Conservation (phyloP, 2,113 vertebrate species). For the Cottus gobio region DNA sequence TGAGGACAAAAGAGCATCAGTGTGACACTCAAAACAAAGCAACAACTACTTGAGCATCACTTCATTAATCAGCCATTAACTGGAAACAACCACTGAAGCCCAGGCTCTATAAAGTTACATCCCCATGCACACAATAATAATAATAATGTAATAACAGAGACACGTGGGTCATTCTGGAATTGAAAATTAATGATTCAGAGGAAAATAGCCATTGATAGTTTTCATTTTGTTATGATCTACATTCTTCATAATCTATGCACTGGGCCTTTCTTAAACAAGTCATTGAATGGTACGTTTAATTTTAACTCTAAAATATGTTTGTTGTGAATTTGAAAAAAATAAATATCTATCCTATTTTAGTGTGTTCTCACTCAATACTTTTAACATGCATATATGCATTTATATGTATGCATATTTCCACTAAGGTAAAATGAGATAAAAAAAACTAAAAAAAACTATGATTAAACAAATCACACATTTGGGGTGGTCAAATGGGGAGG, state of each 20-base stretch:
- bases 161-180: not conserved
- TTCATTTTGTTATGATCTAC: not conserved
- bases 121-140: not conserved
- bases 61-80: not conserved
- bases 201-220: not conserved
- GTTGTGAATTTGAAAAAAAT: not conserved
- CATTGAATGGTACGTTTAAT: not conserved
- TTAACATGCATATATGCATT: not conserved
- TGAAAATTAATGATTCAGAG: not conserved
- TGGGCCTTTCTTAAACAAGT: not conserved
- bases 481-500: no score
- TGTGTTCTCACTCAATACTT: not conserved
- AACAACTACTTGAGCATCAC: no score
- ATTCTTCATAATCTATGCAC: not conserved
- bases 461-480: not conserved
- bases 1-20: conserved; percentile 49
- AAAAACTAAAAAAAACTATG: not conserved
- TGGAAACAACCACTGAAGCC: not conserved
- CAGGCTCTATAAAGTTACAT: not conserved
- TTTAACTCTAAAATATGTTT: not conserved
- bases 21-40: conserved; percentile 19
- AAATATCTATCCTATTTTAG: not conserved
- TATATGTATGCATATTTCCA: not conserved
- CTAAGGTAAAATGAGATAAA: not conserved
- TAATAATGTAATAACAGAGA: not conserved